Base-by-base conservation (phyloP, 2,113 vertebrate genomes). In the Machaerirhynchus nigripectus region DNA sequence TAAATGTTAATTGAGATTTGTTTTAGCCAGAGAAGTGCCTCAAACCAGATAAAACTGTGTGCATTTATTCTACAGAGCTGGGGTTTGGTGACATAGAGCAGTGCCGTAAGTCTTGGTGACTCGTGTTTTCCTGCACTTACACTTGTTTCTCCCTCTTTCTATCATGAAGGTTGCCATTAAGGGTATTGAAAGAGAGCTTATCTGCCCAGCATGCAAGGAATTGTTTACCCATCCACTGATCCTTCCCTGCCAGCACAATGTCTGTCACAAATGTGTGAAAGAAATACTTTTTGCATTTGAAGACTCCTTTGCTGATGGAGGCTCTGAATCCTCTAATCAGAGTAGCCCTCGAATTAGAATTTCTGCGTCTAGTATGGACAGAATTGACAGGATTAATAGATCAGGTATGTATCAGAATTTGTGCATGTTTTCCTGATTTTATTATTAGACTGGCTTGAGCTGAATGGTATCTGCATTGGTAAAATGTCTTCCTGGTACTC, bases 121-220 rank as follows among this genome's bases (percentile, higher is more conserved):
- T 89, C 2, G 4, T 28, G 9, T 65, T 70, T 50, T 60, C 47
- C 40, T 78, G 57, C 3, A 0, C 75, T 90, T 69, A 87, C 31
- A 23, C 44, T 87, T 84, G 27, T 94, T 93, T 84, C 64, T 57
- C 44, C 52, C 11, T 89, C 24, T 91, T 93, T 91, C 53, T 96
- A 7, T 64, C 28, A 87, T 93, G 49, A 93, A 98, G 99, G 99
- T 99, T 90, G 97, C 98, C 7, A 99, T 99, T 96, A 99, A 98
- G 96, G 99, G 99, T 97, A 99, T 99, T 3, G 99, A 99, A 97
- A 97, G 98, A 95, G 99, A 99, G 96, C 98, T 99, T 87, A 98
- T 99, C 96, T 99, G 99, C 96, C 99, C 99, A 11, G 98, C 99
- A 61, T 99, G 99, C 96, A 99, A 99, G 96, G 99, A 99, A 79